These are phyloP conservation scores for Brachymystax lenok DNA, from an alignment of 2,797 vertebrate genomes.

Conservation along the genomic window DNA sequence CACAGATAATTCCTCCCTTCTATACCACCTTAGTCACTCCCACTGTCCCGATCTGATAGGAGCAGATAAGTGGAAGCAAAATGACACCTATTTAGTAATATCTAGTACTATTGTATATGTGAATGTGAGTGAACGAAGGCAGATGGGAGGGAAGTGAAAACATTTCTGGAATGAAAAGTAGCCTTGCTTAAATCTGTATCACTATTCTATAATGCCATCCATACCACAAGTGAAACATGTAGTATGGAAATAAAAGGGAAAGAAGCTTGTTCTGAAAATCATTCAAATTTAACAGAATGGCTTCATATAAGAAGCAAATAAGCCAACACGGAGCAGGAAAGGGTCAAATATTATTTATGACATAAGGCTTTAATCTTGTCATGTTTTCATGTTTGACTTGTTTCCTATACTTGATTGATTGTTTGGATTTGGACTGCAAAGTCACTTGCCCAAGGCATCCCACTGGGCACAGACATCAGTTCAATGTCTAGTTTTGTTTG, in stretches of 20 bases:
- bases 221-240: background rate
- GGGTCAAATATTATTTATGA: background rate
- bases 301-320: background rate
- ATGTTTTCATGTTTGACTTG: background rate
- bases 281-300: background rate
- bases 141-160: background rate
- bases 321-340: background rate
- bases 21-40: no score
- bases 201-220: background rate
- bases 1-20: no score
- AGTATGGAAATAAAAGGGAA: background rate
- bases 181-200: background rate
- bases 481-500: no score
- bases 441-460: no score
- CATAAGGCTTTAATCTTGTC: background rate
- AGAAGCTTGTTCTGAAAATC: background rate
- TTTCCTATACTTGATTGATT: background rate
- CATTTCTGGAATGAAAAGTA: background rate
- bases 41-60: no score
- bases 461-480: no score
- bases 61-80: background rate
- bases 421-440: background rate
- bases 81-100: background rate
- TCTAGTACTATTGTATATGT: background rate
- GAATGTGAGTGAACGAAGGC: background rate